A percentile compares a stretch with the other conserved stretches of the same genome.
phyloP scores from a whole-genome alignment of 2,797 vertebrate species.

The Chiroxiphia lanceolata region DNA sequence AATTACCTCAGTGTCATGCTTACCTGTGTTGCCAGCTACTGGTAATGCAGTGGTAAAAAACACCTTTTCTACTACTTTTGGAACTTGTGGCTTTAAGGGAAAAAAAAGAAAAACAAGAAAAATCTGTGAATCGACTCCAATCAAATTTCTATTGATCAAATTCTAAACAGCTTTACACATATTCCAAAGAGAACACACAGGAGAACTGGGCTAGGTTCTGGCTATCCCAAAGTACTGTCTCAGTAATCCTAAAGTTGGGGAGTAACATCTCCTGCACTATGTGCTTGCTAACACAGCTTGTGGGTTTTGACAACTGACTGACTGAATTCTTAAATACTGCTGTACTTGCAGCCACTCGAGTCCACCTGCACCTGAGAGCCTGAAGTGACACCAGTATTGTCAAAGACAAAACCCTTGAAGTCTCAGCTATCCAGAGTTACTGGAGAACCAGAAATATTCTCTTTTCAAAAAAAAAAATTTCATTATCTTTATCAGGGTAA shows the following conservation, averaged over 20 bases:
- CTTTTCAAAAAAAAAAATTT: background rate
- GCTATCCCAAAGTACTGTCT: background rate
- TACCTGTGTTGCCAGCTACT: conserved; percentile 91
- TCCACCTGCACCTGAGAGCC: background rate
- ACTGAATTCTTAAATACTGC: background rate
- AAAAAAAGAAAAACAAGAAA: background rate
- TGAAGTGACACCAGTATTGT: background rate
- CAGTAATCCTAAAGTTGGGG: background rate
- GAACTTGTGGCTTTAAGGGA: conserved; percentile 81
- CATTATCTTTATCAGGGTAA: background rate
- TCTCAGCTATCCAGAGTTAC: background rate
- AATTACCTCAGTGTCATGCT: background rate
- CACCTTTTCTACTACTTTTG: conserved; percentile 97
- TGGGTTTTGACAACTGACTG: background rate
- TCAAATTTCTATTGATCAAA: background rate
- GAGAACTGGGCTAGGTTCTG: background rate
- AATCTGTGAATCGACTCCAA: background rate
- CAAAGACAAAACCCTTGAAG: background rate
- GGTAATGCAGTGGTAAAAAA: conserved; percentile 98
- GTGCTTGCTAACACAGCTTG: background rate
- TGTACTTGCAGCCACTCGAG: background rate
- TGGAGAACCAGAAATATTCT: background rate
- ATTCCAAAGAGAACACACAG: background rate
- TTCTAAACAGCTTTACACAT: background rate
- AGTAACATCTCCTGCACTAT: background rate